A percentile compares a stretch with the other conserved stretches of the same genome.
Evolutionary conservation across 1,140 invertebrate species (phyloP).

Genomic region (Anthonomus grandis): DNA sequence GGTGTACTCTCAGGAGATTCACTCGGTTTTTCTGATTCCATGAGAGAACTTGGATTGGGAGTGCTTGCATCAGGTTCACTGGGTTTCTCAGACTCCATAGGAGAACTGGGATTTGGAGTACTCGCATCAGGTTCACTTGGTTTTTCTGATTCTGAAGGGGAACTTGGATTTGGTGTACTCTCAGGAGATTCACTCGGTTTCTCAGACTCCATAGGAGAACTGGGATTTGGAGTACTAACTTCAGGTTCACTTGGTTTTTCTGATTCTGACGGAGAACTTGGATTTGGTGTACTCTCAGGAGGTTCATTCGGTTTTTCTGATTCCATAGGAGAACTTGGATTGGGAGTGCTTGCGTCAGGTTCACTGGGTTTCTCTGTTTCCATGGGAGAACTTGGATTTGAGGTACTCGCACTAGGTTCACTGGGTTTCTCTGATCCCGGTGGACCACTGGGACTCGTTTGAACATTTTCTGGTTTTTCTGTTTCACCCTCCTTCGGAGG

Average conservation of each 20-base stretch:
- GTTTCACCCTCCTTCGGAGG: neutral
- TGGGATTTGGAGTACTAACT: neutral
- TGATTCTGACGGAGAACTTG: neutral
- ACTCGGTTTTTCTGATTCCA: neutral
- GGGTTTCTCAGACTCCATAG: neutral
- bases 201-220: neutral
- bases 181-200: neutral
- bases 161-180: neutral
- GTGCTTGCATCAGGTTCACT: neutral
- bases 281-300: neutral
- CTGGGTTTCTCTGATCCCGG: neutral
- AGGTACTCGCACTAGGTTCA: neutral
- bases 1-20: neutral
- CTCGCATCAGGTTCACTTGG: neutral
- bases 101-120: neutral
- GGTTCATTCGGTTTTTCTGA: neutral
- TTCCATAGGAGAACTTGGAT: neutral
- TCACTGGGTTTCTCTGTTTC: slow-evolving; percentile 7
- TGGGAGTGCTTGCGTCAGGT: neutral
- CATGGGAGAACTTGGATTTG: neutral
- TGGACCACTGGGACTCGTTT: neutral
- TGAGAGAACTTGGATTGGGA: neutral
- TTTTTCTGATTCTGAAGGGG: neutral
- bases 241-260: neutral
- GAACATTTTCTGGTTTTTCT: neutral